These are phyloP conservation scores for Craseonycteris thonglongyai DNA, from an alignment of 2,113 vertebrate genomes.

Conservation along the genomic window DNA sequence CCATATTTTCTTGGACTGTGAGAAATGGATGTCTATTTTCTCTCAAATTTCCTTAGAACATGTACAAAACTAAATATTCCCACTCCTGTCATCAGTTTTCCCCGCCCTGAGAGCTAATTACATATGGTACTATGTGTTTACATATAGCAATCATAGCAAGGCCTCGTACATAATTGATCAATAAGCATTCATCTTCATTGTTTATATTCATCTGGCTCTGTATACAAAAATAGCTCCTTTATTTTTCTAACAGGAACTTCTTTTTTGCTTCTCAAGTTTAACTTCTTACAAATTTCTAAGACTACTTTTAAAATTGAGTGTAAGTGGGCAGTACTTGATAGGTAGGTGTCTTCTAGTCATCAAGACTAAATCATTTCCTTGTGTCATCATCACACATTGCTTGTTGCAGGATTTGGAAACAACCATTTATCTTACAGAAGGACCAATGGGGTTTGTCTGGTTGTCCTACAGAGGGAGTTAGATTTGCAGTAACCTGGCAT, in stretches of 20 bases:
- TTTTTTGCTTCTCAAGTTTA: constrained; percentile 36
- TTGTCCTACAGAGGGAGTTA: neutral
- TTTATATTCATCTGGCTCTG: neutral
- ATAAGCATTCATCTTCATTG: neutral
- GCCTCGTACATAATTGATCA: neutral
- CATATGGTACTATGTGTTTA: neutral
- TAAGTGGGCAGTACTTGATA: neutral
- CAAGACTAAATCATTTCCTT: neutral
- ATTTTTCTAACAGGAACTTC: neutral
- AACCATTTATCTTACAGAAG: constrained; percentile 3
- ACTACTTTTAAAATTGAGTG: neutral
- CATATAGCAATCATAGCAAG: neutral
- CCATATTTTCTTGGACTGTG: neutral
- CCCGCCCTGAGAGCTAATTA: neutral
- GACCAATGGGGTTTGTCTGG: neutral
- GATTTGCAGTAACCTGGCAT: constrained; percentile 1
- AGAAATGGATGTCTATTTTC: neutral
- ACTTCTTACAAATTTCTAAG: neutral
- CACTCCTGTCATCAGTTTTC: neutral
- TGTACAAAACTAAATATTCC: neutral
- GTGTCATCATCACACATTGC: neutral
- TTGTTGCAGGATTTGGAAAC: neutral
- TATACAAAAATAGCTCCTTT: neutral
- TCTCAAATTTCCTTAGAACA: neutral
- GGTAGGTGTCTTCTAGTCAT: neutral